These are phyloP conservation scores for Chlorocebus sabaeus DNA, from an alignment of 2,113 vertebrate genomes.

Conservation along the genomic window DNA sequence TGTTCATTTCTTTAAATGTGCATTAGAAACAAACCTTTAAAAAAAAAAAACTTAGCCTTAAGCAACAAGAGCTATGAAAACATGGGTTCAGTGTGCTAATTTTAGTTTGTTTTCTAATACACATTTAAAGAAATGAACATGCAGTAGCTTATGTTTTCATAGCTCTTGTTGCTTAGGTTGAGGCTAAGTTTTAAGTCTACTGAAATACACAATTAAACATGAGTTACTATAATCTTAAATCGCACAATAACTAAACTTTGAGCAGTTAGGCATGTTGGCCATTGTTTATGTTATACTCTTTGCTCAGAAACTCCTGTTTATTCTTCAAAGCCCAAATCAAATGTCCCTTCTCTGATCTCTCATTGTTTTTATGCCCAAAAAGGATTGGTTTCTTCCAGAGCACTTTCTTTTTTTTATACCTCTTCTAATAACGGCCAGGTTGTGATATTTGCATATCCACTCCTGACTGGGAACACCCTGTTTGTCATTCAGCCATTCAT, in stretches of 20 bases:
- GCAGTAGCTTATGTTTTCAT: not conserved
- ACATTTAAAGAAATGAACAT: too few species aligned
- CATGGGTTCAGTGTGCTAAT: too few species aligned
- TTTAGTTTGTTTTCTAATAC: too few species aligned
- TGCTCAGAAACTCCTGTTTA: not conserved
- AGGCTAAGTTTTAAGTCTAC: not conserved
- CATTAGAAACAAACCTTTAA: not conserved
- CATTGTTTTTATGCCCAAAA: not conserved
- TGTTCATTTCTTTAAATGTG: not conserved
- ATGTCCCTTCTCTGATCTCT: not conserved
- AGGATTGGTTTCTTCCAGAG: not conserved
- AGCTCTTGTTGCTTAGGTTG: not conserved
- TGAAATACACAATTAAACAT: not conserved
- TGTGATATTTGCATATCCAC: not conserved
- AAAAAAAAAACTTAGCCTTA: too few species aligned
- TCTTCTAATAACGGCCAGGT: not conserved
- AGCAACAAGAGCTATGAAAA: too few species aligned
- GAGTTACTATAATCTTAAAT: not conserved
- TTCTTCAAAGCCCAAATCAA: not conserved
- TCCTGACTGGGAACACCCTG: not conserved
- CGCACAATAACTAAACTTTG: not conserved
- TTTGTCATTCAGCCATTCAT: not conserved
- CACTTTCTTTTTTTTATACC: not conserved
- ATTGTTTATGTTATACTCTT: not conserved
- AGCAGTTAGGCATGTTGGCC: not conserved